Evolutionary conservation across 2,113 vertebrate genomes (phyloP).

Genomic region (Gadus chalcogrammus): DNA sequence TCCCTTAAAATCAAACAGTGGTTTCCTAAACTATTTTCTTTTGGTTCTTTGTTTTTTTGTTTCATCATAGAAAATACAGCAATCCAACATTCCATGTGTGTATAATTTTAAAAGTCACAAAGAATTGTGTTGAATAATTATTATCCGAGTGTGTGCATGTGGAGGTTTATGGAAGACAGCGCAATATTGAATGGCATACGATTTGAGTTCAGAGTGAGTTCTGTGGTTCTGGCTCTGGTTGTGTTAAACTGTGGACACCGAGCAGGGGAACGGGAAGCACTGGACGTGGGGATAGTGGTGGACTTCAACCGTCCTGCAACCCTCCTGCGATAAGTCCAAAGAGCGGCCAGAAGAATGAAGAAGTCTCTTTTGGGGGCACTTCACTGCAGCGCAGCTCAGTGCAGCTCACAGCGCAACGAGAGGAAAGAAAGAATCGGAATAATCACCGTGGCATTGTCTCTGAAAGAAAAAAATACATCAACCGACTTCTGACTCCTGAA

Average conservation of each 20-base stretch:
- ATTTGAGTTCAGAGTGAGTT: constrained; percentile 13
- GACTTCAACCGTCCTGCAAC: constrained; percentile 27
- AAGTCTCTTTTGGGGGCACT: background rate
- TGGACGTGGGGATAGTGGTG: constrained; percentile 11
- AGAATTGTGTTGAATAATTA: constrained; percentile 2
- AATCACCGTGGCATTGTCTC: background rate
- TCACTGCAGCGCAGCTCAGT: background rate
- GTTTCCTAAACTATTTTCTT: background rate
- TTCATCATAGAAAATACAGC: background rate
- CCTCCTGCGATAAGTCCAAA: constrained; percentile 40
- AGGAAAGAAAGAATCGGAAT: background rate
- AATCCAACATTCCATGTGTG: background rate
- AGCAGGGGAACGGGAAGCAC: constrained; percentile 46
- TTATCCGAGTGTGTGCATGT: background rate
- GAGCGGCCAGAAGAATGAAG: background rate
- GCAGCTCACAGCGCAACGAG: background rate
- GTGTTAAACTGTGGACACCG: constrained; percentile 33
- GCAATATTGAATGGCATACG: constrained; percentile 36
- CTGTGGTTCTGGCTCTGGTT: constrained; percentile 12
- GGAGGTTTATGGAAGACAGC: constrained; percentile 7
- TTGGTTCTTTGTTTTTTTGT: background rate
- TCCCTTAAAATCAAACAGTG: constrained; percentile 26
- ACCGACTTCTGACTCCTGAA: constrained; percentile 20
- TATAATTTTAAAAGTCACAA: too few relatives aligned
- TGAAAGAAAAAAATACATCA: constrained; percentile 14